Percentiles rank a stretch among this genome's conserved stretches.
These are phyloP conservation scores for Sebastes minor DNA, from an alignment of 2,797 vertebrate species.

Conservation along the genomic window DNA sequence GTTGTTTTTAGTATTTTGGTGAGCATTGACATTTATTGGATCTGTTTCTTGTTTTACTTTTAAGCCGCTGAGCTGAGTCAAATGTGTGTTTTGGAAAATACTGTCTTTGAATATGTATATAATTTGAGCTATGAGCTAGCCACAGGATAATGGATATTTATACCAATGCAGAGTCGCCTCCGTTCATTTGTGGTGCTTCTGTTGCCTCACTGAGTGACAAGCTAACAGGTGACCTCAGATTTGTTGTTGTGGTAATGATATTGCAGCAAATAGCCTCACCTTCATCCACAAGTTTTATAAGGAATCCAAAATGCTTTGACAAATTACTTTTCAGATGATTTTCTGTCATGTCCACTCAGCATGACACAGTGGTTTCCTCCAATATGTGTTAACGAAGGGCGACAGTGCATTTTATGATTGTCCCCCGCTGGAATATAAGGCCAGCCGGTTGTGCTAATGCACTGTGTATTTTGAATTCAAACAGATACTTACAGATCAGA, in stretches of 20 bases:
- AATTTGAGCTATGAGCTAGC: background rate
- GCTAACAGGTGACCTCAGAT: background rate
- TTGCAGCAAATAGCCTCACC: background rate
- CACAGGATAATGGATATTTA: background rate
- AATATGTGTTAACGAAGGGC: background rate
- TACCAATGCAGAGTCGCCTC: background rate
- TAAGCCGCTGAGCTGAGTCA: background rate
- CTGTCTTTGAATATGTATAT: background rate
- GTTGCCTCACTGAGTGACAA: background rate
- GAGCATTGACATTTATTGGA: background rate
- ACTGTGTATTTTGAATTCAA: background rate
- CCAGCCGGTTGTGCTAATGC: background rate
- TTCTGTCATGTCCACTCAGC: background rate
- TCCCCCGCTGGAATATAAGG: background rate
- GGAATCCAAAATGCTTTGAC: background rate
- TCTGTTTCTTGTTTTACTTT: slow-evolving; percentile 14
- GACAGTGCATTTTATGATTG: background rate
- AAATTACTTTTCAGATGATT: background rate
- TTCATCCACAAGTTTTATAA: background rate
- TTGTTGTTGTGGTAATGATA: background rate
- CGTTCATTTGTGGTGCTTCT: background rate
- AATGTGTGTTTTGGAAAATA: slow-evolving; percentile 7
- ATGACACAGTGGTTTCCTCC: background rate
- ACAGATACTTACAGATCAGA: background rate
- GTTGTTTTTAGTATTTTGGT: background rate